Conservation (phyloP, 1,140 invertebrate genomes). For the Bombus cullumanus region DNA sequence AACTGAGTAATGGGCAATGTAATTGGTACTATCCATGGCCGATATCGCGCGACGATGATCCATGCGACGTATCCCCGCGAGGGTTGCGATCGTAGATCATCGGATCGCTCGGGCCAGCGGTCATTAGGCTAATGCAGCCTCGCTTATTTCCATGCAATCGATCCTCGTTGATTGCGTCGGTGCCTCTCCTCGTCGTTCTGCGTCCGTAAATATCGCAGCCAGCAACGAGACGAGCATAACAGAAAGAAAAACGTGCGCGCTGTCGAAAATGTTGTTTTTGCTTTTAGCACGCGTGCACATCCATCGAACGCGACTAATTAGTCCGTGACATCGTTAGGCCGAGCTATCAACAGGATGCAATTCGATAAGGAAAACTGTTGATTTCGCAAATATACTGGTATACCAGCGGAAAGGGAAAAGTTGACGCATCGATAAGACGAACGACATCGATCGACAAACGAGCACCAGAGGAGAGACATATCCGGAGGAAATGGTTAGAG, state of each 20-base stretch:
- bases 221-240: not conserved
- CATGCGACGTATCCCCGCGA: slow-evolving; percentile 34
- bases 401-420: not conserved
- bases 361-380: not conserved
- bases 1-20: slow-evolving; percentile 40
- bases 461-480: not conserved
- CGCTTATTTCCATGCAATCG: slow-evolving; percentile 66
- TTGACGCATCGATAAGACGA: not conserved
- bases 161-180: slow-evolving; percentile 55
- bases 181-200: not conserved
- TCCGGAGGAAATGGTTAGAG: not conserved
- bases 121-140: slow-evolving; percentile 68
- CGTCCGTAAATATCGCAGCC: not conserved
- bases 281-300: not conserved
- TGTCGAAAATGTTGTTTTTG: not conserved
- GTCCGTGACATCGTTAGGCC: not conserved
- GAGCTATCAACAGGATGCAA: not conserved
- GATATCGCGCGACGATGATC: slow-evolving; percentile 58
- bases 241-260: not conserved
- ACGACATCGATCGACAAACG: not conserved
- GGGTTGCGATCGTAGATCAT: slow-evolving; percentile 65
- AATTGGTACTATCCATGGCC: slow-evolving; percentile 25
- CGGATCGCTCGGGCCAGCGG: slow-evolving; percentile 42
- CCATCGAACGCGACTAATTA: not conserved
- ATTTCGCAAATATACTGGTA: not conserved